These are phyloP conservation scores for Mythimna pallens DNA, from an alignment of 2,888 invertebrate genomes.

Conservation along the genomic window DNA sequence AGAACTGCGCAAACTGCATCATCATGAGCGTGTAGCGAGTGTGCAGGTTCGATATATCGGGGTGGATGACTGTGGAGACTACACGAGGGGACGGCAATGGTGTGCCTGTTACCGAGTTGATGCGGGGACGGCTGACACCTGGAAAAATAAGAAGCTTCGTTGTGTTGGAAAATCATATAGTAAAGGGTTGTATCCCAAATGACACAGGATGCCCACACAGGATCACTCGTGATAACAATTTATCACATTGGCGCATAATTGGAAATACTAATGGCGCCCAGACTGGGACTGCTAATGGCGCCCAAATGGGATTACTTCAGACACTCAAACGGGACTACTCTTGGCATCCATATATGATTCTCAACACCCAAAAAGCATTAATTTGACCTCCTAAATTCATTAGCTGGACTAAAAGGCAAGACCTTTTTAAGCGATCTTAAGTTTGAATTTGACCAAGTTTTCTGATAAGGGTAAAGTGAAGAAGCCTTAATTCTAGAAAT, in stretches of 20 bases:
- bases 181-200: background rate
- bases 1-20: slow-evolving; percentile 98
- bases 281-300: background rate
- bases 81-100: slow-evolving; percentile 96
- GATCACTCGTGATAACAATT: background rate
- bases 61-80: slow-evolving; percentile 97
- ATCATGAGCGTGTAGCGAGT: slow-evolving; percentile 97
- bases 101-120: slow-evolving; percentile 93
- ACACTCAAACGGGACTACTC: background rate
- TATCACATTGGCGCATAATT: background rate
- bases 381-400: background rate
- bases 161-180: background rate
- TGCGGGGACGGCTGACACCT: slow-evolving; percentile 95
- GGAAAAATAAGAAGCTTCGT: slow-evolving; percentile 8
- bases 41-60: slow-evolving; percentile 97
- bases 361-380: background rate
- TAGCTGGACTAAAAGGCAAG: too few species aligned
- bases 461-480: background rate
- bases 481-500: background rate
- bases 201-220: too few species aligned
- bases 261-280: background rate
- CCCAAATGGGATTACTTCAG: background rate
- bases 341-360: background rate
- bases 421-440: background rate
- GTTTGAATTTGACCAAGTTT: background rate